phyloP scores from a whole-genome alignment of 2,113 vertebrate species.

The Semnopithecus entellus region DNA sequence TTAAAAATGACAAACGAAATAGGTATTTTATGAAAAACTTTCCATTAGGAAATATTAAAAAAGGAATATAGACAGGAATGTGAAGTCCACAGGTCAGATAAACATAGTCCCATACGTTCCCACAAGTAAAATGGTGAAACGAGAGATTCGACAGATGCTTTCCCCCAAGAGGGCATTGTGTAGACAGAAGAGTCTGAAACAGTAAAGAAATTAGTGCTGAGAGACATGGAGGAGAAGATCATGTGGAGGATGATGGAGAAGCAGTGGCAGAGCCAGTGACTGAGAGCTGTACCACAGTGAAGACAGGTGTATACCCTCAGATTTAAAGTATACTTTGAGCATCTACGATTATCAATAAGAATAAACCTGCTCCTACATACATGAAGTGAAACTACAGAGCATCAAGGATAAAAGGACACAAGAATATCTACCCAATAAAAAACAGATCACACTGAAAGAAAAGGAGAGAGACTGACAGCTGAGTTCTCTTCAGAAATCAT shows the following conservation, averaged over 20 bases:
- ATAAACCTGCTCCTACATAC: not conserved
- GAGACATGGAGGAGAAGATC: fast-evolving
- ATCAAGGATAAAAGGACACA: too few species aligned
- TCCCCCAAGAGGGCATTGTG: fast-evolving
- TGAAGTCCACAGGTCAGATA: fast-evolving
- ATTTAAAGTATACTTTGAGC: fast-evolving
- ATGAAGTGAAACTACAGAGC: not conserved
- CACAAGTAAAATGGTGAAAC: fast-evolving
- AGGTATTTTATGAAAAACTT: not conserved
- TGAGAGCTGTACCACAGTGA: not conserved
- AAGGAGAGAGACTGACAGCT: fast-evolving
- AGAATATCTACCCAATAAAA: fast-evolving
- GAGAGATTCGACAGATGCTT: fast-evolving
- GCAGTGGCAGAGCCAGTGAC: fast-evolving
- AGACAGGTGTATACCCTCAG: fast-evolving
- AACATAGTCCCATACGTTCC: fast-evolving
- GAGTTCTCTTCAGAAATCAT: not conserved
- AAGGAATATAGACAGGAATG: fast-evolving
- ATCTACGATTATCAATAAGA: fast-evolving
- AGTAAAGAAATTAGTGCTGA: too few species aligned
- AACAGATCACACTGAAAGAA: fast-evolving
- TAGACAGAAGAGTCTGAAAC: too few species aligned
- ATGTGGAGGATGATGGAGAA: fast-evolving
- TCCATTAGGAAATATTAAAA: fast-evolving
- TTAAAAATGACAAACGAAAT: not conserved